These are phyloP conservation scores for Macrophya annulata DNA, from an alignment of 2,888 invertebrate species.

Conservation along the genomic window DNA sequence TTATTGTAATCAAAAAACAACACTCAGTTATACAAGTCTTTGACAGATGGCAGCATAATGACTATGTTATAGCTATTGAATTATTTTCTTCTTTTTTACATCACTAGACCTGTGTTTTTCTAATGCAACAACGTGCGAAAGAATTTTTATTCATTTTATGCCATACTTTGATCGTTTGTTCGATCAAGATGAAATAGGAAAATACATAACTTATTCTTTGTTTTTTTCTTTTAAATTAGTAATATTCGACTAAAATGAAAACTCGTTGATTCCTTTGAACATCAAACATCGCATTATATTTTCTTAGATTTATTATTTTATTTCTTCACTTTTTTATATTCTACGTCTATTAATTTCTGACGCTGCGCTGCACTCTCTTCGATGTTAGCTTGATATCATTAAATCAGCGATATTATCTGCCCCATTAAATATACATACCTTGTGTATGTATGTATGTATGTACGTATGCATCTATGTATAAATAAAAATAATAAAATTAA, in stretches of 20 bases:
- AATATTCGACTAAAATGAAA: not conserved
- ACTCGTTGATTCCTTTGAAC: not conserved
- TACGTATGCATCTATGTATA: too few species aligned
- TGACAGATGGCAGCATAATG: not conserved
- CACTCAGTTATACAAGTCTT: not conserved
- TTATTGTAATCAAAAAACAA: not conserved
- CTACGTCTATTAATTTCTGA: not conserved
- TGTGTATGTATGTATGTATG: not conserved
- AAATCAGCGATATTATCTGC: not conserved
- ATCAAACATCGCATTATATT: not conserved
- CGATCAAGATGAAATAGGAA: not conserved
- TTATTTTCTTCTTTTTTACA: not conserved
- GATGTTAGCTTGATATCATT: not conserved
- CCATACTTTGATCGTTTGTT: not conserved
- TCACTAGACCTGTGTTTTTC: not conserved
- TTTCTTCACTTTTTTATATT: not conserved
- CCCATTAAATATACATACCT: not conserved
- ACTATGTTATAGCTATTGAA: not conserved
- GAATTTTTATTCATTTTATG: too few species aligned
- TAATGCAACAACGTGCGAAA: not conserved
- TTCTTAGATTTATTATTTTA: not conserved
- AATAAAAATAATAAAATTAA: not conserved
- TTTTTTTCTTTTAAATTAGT: too few species aligned
- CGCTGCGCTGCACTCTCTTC: not conserved
- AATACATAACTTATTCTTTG: not conserved